Conservation (phyloP, 2,888 invertebrate species). For the Ornithoptera priamus region DNA sequence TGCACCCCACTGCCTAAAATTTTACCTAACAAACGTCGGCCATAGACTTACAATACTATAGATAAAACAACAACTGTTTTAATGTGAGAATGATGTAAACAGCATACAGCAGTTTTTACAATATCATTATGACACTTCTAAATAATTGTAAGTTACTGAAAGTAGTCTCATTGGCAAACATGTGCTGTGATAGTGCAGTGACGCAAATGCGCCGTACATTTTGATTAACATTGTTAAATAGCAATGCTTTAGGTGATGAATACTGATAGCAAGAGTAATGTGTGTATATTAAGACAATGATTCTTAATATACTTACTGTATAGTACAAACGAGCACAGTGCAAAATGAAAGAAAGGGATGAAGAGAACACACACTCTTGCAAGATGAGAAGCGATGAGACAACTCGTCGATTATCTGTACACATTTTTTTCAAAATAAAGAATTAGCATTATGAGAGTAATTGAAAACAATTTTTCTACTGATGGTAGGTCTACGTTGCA, state of each 20-base stretch:
- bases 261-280: slow-evolving; percentile 15
- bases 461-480: not conserved
- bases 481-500: not conserved
- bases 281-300: not conserved
- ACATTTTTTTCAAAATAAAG: not conserved
- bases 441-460: not conserved
- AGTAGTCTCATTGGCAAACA: slow-evolving; percentile 27
- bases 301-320: not conserved
- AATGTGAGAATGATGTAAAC: not conserved
- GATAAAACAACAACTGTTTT: slow-evolving; percentile 34
- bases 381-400: not conserved
- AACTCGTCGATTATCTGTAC: not conserved
- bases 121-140: slow-evolving; percentile 7
- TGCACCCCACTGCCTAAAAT: slow-evolving; percentile 37
- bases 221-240: slow-evolving; percentile 28
- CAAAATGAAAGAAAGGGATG: not conserved
- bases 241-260: slow-evolving; percentile 22
- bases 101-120: not conserved
- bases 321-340: not conserved
- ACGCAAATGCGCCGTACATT: slow-evolving; percentile 26
- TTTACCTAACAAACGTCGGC: slow-evolving; percentile 37
- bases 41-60: slow-evolving; percentile 38
- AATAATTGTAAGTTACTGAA: slow-evolving; percentile 28
- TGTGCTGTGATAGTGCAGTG: slow-evolving; percentile 5
- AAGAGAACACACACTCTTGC: not conserved